Evolutionary conservation across 1,140 invertebrate species (phyloP).

Genomic region (Ptiloglossa arizonensis): DNA sequence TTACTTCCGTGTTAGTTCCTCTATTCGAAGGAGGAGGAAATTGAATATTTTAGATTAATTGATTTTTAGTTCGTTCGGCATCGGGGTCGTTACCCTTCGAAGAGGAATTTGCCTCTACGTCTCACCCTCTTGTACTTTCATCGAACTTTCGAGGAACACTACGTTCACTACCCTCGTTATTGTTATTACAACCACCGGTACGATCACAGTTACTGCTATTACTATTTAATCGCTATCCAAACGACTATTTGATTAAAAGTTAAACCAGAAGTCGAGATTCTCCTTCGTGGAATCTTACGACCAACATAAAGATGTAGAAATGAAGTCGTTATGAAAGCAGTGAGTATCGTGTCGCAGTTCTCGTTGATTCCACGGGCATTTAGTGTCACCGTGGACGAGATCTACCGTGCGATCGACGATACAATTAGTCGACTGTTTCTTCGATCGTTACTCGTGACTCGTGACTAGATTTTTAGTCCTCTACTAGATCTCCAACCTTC

Average conservation of each 20-base stretch:
- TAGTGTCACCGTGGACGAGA: neutral
- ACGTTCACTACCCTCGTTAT: neutral
- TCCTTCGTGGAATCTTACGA: neutral
- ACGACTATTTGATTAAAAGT: neutral
- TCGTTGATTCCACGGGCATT: neutral
- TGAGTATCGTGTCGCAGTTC: constrained; percentile 8
- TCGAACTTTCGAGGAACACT: neutral
- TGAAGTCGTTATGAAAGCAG: neutral
- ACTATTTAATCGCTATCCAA: neutral
- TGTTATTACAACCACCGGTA: neutral
- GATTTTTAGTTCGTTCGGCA: constrained; percentile 32
- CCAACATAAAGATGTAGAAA: neutral
- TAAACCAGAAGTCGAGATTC: constrained; percentile 2
- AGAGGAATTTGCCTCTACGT: too few relatives aligned
- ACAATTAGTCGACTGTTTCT: constrained; percentile 25
- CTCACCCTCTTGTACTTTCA: too few relatives aligned
- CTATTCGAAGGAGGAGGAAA: neutral
- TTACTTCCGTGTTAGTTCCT: neutral
- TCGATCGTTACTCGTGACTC: neutral
- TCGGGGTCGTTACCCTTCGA: neutral
- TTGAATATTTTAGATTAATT: neutral
- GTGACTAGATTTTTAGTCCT: constrained; percentile 39
- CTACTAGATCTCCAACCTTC: constrained; percentile 11
- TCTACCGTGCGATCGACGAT: constrained; percentile 3
- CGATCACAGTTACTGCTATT: neutral